Evolutionary conservation across 2,888 invertebrate species (phyloP), one percentile per base, ranked within the genome.

Genomic region (Amphimallon solstitiale): DNA sequence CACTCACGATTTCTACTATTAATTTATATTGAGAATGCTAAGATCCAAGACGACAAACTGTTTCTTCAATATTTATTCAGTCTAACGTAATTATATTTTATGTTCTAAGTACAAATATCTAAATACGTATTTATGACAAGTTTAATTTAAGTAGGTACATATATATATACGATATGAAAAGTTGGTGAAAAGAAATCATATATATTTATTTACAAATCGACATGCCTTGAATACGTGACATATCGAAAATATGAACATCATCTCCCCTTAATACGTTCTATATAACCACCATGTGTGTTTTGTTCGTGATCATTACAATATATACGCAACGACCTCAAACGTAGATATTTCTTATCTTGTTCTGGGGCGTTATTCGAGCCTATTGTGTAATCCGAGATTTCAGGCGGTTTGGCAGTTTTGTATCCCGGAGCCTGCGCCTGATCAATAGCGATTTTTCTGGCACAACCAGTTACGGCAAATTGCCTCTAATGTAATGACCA

Each of bases 401-500:
- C 43, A 43, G 43, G 38, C 51, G 60, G 61, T 62, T 63, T 68
- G 64, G 52, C 59, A 66, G 63, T 68, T 66, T 59, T 60, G 66
- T 45, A 54, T 38, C 63, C 48, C 49, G 40, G 63, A 62, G 56
- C 37, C 48, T 46, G 60, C 54, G 34, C 45, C 45, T 40, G 63
- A 63, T 65, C 65, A 63, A 65, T 68, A 59, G 62, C 59, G 68
- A 66, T 68, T 68, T 65, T 68, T 63, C 65, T 59, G 56, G 56
- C 56, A 59, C 56, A 59, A 43, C 63, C 38, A 37, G 65, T 66
- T 66, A 68, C 66, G 63, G 66, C 66, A 68, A 68, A 68, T 68
- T 68, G 68, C 66, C 52, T 46, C 66, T 68, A 68, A 68, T 64
- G 64, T 59, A 66, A 61, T 66, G 68, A 68, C 68, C 68, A 64